Base-by-base conservation (phyloP, 1,140 invertebrate species). In the Eufriesea mexicana region DNA sequence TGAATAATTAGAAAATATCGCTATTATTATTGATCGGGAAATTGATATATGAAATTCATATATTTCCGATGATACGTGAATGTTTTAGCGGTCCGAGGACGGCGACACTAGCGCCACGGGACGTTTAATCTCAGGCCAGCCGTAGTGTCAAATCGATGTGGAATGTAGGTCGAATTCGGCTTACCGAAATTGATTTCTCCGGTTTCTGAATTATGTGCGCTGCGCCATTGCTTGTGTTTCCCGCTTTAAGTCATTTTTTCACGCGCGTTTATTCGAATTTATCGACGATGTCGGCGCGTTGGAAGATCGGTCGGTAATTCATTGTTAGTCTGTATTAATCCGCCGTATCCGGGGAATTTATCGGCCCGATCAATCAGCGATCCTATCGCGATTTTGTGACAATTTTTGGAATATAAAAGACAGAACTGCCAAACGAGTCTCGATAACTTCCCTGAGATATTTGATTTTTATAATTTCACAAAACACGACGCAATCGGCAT, bases 121-220 rank as follows among this genome's bases (percentile, higher is more conserved):
- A 71, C 83, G 83, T 88, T 88, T 88, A 88, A 88, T 88, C 87
- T 79, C 66, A 61, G 79, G 67, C 73, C 68, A 70, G 67, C 55
- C 76, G 59, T 84, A 75, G 83, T 83, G 84, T 85, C 86, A 79
- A 83, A 89, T 89, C 87, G 87, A 89, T 89, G 80, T 47, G 79
- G 84, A 89, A 89, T 89, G 74, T 89, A 88, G 87, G 87, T 88
- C 87, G 87, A 88, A 89, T 89, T 89, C 84, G 79, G 87, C 87
- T 89, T 88, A 89, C 83, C 74, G 79, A 84, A 89, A 89, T 89
- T 88, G 87, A 89, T 89, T 88, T 89, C 84, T 85, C 78, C 86
- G 87, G 87, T 88, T 89, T 89, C 86, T 85, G 86, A 87, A 80
- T 88, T 89, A 87, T 87, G 35, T 35, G 35, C 35, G 4, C 35